A percentile compares a stretch with the other conserved stretches of the same genome.
phyloP scores from a whole-genome alignment of 2,113 vertebrate genomes.

The Saccopteryx leptura region DNA sequence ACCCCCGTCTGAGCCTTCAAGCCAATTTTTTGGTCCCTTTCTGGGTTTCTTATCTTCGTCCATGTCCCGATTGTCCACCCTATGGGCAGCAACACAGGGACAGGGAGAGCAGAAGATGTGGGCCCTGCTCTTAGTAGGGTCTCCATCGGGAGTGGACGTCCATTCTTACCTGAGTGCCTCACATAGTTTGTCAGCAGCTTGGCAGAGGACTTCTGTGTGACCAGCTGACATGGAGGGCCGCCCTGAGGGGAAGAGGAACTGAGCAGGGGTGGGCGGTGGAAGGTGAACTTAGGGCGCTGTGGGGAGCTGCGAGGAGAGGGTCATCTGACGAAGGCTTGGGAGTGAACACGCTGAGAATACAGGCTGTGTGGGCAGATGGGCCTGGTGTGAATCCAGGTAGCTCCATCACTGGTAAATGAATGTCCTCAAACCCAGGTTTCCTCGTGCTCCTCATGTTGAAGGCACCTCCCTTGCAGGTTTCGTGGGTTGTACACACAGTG shows the following conservation, averaged over 20 bases:
- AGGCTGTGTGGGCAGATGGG: not conserved
- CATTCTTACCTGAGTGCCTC: accelerated
- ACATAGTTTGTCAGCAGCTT: not conserved
- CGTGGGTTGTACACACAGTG: not conserved
- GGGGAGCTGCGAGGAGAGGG: not conserved
- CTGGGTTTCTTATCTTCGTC: not conserved
- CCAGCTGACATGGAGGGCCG: accelerated
- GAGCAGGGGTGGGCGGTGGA: not conserved
- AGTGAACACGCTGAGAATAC: not conserved
- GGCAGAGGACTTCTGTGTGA: not conserved
- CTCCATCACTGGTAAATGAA: not conserved
- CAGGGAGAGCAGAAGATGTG: not conserved
- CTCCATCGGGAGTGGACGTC: not conserved
- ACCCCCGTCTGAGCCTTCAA: not conserved
- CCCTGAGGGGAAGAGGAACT: not conserved
- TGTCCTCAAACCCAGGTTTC: not conserved
- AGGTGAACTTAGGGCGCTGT: not conserved
- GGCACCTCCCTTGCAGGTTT: not conserved
- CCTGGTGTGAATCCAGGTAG: not conserved
- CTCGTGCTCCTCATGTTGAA: no score
- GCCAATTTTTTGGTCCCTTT: not conserved
- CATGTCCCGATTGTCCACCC: not conserved
- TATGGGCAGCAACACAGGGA: not conserved
- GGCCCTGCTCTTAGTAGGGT: accelerated
- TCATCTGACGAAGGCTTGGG: not conserved